Base-by-base conservation (phyloP, 2,888 invertebrate genomes). In the Hipparchia sbordonii region DNA sequence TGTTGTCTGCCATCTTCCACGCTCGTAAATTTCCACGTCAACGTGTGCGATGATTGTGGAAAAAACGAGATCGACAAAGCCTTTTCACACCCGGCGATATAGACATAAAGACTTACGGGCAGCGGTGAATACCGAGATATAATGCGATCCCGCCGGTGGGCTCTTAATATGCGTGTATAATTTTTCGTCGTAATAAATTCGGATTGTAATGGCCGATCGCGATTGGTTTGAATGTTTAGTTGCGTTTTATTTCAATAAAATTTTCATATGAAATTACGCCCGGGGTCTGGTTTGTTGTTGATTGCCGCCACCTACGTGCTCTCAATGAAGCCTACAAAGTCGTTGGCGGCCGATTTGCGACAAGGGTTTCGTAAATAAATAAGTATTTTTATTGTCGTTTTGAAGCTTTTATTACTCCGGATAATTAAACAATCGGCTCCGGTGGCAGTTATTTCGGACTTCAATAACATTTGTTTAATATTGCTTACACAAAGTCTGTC, bases 11-110 rank as follows among this genome's bases (percentile, higher is more conserved):
- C 90, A 91, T 91, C 89, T 77, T 90, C 90, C 88, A 90, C 89
- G 93, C 91, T 93, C 93, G 92, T 93, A 93, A 93, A 93, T 93
- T 91, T 92, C 85, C 89, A 86, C 88, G 91, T 90, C 93, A 91
- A 92, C 91, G 93, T 93, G 92, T 92, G 91, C 91, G 91, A 91
- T 88, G 92, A 88, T 90, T 87, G 87, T 90, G 86, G 87, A 90
- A 92, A 91, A 91, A 92, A 90, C 82, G 84, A 87, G 86, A 85
- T 85, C 87, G 85, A 90, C 90, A 89, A 91, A 89, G 86, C 89
- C 91, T 87, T 89, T 92, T 90, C 90, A 92, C 91, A 89, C 91
- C 86, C 83, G 82, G 78, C 75, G 82, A 85, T 84, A 85, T 82
- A 86, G 87, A 88, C 85, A 88, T 88, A 89, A 89, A 90, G 88